Evolutionary conservation across 2,888 invertebrate species (phyloP), one percentile per base, ranked within the genome.

Genomic region (Muscina levida): DNA sequence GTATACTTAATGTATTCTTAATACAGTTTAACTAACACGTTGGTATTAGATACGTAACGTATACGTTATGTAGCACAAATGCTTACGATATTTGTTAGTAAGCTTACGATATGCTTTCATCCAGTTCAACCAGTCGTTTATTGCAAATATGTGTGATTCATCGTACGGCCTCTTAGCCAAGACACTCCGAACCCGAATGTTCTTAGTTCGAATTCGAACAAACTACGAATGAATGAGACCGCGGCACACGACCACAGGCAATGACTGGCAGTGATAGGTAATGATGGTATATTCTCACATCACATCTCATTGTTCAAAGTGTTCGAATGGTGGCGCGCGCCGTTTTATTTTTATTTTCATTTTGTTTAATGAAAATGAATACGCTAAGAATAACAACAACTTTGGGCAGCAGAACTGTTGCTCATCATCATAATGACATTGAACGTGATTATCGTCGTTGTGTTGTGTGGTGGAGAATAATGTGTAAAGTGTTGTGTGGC

Each of bases 291-390:
- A n/a, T n/a, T n/a, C n/a, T n/a, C n/a, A n/a, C n/a, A n/a, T n/a
- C n/a, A n/a, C n/a, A n/a, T n/a, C n/a, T n/a, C n/a, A n/a, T n/a
- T n/a, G n/a, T n/a, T 39, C 37, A 62, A 62, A 31, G n/a, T 42
- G 72, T 56, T 65, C n/a, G 48, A 72, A 15, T 57, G 39, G 68
- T 76, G 76, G 72, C 79, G 76, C 72, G 57, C 72, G 75, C 48
- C 72, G 53, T 74, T 78, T 73, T 74, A 22, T 37, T 51, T 51
- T 46, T 80, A 75, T 73, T 79, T 37, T 26, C 39, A 70, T 24
- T n/a, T 39, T 62, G 59, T 22, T 42, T 51, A 42, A 26, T 44
- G 48, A 73, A 70, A 42, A 10, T 15, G 24, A 66, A 31, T 48
- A 44, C 19, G 13, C 59, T 19, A 26, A 24, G n/a, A n/a, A n/a